Evolutionary conservation across 2,797 vertebrate genomes (phyloP).

Genomic region (Poliocrania exsul): DNA sequence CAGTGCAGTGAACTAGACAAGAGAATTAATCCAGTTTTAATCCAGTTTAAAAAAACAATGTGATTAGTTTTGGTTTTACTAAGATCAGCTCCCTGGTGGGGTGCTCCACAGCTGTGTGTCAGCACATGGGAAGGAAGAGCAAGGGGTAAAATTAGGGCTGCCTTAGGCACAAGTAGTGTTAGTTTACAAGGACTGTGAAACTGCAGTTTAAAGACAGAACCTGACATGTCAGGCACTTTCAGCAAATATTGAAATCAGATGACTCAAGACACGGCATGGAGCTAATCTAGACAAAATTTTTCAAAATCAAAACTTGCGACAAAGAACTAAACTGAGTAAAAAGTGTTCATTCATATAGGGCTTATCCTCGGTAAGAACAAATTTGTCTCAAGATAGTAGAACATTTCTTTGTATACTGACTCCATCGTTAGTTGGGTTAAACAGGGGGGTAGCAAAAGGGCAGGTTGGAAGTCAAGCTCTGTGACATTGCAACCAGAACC

Average conservation of each 20-base stretch:
- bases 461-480: neutral
- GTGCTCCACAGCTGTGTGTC: neutral
- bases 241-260: neutral
- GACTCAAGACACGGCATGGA: neutral
- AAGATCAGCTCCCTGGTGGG: neutral
- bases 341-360: neutral
- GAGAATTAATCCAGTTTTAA: neutral
- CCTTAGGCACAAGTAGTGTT: neutral
- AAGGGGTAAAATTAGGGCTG: neutral
- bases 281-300: neutral
- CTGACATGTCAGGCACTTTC: neutral
- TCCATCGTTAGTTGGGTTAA: neutral
- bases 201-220: rapidly evolving
- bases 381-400: neutral
- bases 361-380: neutral
- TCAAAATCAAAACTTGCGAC: neutral
- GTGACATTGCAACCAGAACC: neutral
- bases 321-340: neutral
- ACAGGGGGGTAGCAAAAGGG: neutral
- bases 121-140: neutral
- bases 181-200: neutral
- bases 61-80: neutral
- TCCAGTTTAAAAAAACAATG: neutral
- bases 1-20: neutral
- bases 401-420: neutral